Evolutionary conservation across 2,888 invertebrate genomes (phyloP), one percentile per base, ranked within the genome.

Genomic region (Heliconius sara): DNA sequence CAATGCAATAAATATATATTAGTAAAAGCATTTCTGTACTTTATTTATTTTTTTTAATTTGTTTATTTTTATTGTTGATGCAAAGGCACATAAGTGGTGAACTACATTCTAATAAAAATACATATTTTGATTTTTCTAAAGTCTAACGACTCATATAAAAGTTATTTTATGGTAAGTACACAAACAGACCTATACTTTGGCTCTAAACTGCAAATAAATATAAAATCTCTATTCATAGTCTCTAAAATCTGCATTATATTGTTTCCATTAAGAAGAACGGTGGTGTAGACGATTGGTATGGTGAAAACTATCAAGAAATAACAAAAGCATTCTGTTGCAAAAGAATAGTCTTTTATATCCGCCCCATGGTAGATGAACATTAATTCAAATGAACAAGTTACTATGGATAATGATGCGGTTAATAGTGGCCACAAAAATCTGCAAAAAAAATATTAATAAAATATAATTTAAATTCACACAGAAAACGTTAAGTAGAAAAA

Each of bases 251-350:
- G 79, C 22, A 87, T 77, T 10, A 92, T 85, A 52, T 85, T 84
- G 0, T 84, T 63, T 25, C 84, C 86, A 65, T 89, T 89, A 3
- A 77, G 1, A 5, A 90, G 27, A 0, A 89, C 79, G 39, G 89
- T 87, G 4, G 65, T 60, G 78, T 86, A 88, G 1, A 91, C 84
- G 0, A 87, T 27, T 0, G 90, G 89, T 1, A 90, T 84, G 0
- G 87, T 81, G 10, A 85, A 86, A 0, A 92, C 63, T 9, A 92
- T 82, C 16, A 92, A 82, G 57, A 89, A 83, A 79, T 92, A 93
- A 80, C 90, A 91, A 83, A 92, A 91, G 57, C 88, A 87, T 82
- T 92, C 92, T 0, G 90, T 90, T 0, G 92, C 92, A 19, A 88
- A 86, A 0, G 89, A 84, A 72, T 91, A 89, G 83, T 93, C 91